Base-by-base conservation (phyloP, 2,888 invertebrate species). In the Onchidella celtica region DNA sequence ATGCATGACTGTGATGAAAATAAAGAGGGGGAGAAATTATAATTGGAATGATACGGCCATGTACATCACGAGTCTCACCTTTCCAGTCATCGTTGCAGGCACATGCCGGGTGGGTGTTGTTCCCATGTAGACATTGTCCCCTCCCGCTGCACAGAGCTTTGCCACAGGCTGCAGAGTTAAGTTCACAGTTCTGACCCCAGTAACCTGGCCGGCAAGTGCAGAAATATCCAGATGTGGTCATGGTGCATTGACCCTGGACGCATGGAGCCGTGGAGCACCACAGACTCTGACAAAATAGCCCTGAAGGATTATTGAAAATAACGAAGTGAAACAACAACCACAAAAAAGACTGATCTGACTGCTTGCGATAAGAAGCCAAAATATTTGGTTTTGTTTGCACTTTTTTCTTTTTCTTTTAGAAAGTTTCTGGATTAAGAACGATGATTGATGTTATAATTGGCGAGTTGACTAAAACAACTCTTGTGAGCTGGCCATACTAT, bases 51-150 rank as follows among this genome's bases (percentile, higher is more conserved):
- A n/a, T n/a, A n/a, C n/a, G n/a, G n/a, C n/a, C n/a, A n/a, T n/a
- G n/a, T n/a, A n/a, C n/a, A n/a, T n/a, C n/a, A n/a, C n/a, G n/a
- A n/a, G n/a, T 84, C 87, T 86, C 86, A 94, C 96, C 96, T 91
- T 95, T 95, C 95, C 95, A 96, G 93, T 96, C 96, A 0, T 96
- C 96, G 89, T 96, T 96, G 90, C 97, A 95, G 86, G 95, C 94
- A 91, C 97, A 97, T 80, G 95, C 93, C 90, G 95, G 96, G 0
- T 95, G 94, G 29, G 79, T 79, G 47, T 91, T 91, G 74, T 91
- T 91, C 47, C 95, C 95, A 88, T 61, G 57, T 17, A 95, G 93
- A 90, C 97, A 97, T 29, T 95, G 95, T 1, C 97, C 97, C 27
- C 96, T 94, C 80, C 95, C 95, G 34, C 83, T 82, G 68, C 89